phyloP scores from a whole-genome alignment of 2,113 vertebrate genomes.

The Tychaedon coryphoeus region DNA sequence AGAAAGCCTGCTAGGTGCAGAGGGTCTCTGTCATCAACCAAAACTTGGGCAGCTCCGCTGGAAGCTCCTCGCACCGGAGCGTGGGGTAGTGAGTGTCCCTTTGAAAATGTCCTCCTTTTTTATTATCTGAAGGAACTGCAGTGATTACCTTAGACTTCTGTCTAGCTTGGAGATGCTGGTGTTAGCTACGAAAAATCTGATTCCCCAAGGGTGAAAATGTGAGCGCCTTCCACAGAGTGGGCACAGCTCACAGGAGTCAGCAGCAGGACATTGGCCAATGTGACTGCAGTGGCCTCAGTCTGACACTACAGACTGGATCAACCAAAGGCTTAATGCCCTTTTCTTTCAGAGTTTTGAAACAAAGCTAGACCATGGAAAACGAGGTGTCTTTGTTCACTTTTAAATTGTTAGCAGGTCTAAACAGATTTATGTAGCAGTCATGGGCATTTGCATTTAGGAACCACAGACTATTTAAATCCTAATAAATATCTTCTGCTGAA shows the following conservation, averaged over 20 bases:
- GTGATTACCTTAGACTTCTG: background rate
- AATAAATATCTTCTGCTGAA: slow-evolving; percentile 59
- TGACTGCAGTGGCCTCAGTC: background rate
- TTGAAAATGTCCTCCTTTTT: background rate
- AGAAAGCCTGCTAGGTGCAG: background rate
- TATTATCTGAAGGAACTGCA: background rate
- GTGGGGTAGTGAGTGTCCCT: background rate
- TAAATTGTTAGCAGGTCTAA: slow-evolving; percentile 53
- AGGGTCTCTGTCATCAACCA: background rate
- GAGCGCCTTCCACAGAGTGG: background rate
- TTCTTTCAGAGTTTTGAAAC: background rate
- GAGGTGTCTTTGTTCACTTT: slow-evolving; percentile 4
- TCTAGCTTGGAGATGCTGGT: background rate
- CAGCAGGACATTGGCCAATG: fast-evolving
- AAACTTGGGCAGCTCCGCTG: background rate
- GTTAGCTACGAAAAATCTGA: background rate
- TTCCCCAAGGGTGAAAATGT: fast-evolving
- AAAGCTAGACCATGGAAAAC: background rate
- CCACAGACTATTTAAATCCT: slow-evolving; percentile 55
- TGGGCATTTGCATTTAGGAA: slow-evolving; percentile 57
- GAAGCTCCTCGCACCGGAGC: fast-evolving
- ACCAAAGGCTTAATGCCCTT: background rate
- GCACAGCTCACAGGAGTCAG: background rate
- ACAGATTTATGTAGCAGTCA: slow-evolving; percentile 49
- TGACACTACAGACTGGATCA: background rate